phyloP scores from a whole-genome alignment of 2,797 vertebrate genomes.

The Champsocephalus gunnari region DNA sequence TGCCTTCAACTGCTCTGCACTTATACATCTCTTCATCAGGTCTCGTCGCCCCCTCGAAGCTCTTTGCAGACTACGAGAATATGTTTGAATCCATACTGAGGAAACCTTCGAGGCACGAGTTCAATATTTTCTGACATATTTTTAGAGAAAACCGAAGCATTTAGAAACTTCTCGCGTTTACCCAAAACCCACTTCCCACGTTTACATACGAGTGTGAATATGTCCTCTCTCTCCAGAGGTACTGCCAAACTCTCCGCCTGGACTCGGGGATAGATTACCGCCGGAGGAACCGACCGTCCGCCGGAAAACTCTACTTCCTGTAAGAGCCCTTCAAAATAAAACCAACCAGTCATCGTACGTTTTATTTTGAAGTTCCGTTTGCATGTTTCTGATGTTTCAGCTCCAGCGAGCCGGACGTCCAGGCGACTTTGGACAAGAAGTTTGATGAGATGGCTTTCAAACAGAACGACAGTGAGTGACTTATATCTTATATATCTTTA shows the following conservation, averaged over 20 bases:
- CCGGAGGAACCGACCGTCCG: constrained; percentile 88
- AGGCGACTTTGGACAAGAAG: constrained; percentile 93
- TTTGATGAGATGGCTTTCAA: constrained; percentile 99
- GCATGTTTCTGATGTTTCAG: constrained; percentile 70
- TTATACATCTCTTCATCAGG: no score
- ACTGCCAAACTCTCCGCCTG: constrained; percentile 91
- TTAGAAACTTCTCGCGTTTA: no score
- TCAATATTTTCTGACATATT: no score
- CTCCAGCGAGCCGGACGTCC: constrained; percentile 93
- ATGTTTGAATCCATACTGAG: no score
- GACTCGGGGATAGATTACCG: constrained; percentile 98
- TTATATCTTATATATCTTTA: no score
- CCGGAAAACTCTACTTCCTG: constrained; percentile 96
- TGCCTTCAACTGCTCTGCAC: no score
- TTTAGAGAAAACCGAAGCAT: no score
- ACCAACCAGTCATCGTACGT: background rate
- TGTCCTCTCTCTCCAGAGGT: constrained; percentile 78
- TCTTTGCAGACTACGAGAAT: no score
- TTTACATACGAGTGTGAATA: background rate
- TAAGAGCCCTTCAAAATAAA: constrained; percentile 76
- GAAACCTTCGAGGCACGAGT: no score
- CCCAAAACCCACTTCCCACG: no score
- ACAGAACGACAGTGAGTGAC: constrained; percentile 97
- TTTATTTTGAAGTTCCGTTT: background rate
- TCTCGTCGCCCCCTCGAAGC: no score